Percentiles rank a stretch among this genome's conserved stretches.
Evolutionary conservation across 2,797 vertebrate species (phyloP).

Genomic region (Momotus momota): DNA sequence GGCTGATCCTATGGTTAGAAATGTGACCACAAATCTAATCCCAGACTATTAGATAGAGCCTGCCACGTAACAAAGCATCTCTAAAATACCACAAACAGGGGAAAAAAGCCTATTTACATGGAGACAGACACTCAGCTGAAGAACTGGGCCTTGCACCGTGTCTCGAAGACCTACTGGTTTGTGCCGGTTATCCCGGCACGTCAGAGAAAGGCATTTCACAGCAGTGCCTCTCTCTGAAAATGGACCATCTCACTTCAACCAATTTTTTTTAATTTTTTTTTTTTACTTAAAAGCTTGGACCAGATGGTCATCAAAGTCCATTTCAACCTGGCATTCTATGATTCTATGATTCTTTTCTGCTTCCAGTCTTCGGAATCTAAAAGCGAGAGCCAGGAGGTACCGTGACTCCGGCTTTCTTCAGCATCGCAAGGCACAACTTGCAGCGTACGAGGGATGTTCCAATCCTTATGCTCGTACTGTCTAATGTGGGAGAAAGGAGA

Average conservation of each 20-base stretch:
- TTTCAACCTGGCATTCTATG: too few relatives aligned
- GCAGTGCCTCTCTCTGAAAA: neutral
- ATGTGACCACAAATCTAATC: neutral
- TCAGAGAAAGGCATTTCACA: neutral
- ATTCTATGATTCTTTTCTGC: neutral
- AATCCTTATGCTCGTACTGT: neutral
- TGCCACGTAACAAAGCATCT: neutral
- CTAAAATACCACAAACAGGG: neutral
- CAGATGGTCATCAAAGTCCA: too few relatives aligned
- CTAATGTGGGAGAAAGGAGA: neutral
- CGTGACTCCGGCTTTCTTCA: neutral
- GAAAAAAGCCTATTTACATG: accelerated
- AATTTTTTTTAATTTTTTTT: too few relatives aligned
- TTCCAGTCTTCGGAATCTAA: neutral
- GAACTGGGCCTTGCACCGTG: neutral
- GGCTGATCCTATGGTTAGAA: neutral
- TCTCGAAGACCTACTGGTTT: neutral
- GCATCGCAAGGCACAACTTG: neutral
- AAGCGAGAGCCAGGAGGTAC: neutral
- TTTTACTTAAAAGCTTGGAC: too few relatives aligned
- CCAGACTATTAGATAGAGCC: neutral
- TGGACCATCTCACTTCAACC: neutral
- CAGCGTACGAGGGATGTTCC: neutral
- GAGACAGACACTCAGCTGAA: neutral
- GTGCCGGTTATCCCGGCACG: neutral